These are phyloP conservation scores for Tadarida brasiliensis DNA, from an alignment of 2,797 vertebrate species.

Conservation along the genomic window DNA sequence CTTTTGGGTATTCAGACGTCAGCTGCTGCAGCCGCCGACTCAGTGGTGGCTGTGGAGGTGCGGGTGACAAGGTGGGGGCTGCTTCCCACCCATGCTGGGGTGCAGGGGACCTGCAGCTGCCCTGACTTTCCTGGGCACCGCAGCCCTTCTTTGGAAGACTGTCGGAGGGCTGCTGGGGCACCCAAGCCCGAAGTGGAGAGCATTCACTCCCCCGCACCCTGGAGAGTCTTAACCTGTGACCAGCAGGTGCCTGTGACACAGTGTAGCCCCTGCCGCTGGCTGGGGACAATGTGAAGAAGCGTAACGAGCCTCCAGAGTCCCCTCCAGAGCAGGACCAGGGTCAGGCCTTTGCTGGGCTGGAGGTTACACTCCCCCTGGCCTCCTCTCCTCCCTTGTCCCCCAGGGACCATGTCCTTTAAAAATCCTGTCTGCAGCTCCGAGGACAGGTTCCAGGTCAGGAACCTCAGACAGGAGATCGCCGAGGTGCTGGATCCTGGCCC, in stretches of 20 bases:
- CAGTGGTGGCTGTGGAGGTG: background rate
- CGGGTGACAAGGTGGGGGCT: rapidly evolving
- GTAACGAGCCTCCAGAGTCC: background rate
- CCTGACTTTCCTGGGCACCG: background rate
- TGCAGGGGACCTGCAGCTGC: no score
- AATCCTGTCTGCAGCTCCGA: background rate
- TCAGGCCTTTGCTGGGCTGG: background rate
- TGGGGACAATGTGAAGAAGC: background rate
- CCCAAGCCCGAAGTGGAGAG: background rate
- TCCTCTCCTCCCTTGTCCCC: background rate
- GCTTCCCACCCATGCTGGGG: background rate
- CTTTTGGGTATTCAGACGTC: background rate
- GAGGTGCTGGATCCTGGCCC: background rate
- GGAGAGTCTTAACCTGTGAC: background rate
- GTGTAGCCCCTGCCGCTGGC: background rate
- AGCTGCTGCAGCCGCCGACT: background rate
- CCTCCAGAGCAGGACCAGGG: rapidly evolving
- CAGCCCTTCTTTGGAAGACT: background rate
- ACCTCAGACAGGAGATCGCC: background rate
- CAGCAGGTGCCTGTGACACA: background rate
- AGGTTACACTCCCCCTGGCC: background rate
- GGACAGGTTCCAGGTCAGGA: background rate
- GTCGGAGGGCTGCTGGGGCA: background rate
- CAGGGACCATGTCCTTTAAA: background rate
- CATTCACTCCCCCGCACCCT: background rate